Evolutionary conservation across 2,113 vertebrate genomes (phyloP).

Genomic region (Nothobranchius kuhntae): DNA sequence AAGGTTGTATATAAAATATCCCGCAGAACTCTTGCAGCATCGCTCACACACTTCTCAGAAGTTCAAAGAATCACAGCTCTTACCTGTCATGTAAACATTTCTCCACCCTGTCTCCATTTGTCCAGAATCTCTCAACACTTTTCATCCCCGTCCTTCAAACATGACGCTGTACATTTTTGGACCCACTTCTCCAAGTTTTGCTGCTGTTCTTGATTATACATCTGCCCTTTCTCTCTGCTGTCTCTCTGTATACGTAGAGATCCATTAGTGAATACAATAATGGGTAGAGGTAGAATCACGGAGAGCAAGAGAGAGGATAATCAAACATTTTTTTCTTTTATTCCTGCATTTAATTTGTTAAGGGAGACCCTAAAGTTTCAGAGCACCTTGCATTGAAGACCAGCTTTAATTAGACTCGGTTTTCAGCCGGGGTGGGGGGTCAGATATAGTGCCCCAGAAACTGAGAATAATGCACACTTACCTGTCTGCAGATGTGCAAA

Average conservation of each 20-base stretch:
- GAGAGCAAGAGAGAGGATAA: constrained; percentile 31
- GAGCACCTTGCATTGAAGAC: constrained; percentile 64
- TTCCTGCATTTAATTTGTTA: constrained; percentile 76
- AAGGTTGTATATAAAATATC: too few relatives aligned
- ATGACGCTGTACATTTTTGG: constrained; percentile 21
- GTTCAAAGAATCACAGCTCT: too few relatives aligned
- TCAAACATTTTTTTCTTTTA: constrained; percentile 57
- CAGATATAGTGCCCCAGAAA: constrained; percentile 48
- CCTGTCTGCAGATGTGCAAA: constrained; percentile 21
- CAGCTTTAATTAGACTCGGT: constrained; percentile 76
- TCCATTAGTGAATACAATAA: constrained; percentile 71
- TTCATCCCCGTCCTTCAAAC: constrained; percentile 32
- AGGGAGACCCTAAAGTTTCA: constrained; percentile 65
- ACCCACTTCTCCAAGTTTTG: constrained; percentile 30
- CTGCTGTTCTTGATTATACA: constrained; percentile 43
- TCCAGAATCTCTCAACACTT: constrained; percentile 27
- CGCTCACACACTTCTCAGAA: too few relatives aligned
- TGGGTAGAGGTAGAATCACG: constrained; percentile 26
- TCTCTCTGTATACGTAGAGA: constrained; percentile 29
- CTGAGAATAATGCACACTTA: constrained; percentile 28
- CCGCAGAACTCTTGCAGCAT: too few relatives aligned
- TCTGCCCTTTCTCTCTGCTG: constrained; percentile 14
- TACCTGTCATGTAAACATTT: constrained; percentile 13
- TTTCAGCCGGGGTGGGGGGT: constrained; percentile 47
- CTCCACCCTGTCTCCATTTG: constrained; percentile 49